Evolutionary conservation across 2,888 invertebrate species (phyloP).

Genomic region (Macrophya alboannulata): DNA sequence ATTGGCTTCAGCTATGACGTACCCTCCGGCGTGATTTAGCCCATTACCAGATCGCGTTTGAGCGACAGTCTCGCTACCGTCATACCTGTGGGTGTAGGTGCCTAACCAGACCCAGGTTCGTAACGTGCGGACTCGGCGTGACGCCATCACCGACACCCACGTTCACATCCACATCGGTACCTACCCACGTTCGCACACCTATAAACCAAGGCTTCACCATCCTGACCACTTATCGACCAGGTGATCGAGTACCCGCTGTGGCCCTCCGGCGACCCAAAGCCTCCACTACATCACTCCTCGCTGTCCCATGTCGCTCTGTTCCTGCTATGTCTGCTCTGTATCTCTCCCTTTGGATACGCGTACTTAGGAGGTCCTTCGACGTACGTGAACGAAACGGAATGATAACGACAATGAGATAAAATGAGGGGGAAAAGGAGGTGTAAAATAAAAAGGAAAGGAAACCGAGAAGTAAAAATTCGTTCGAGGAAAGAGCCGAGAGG

Average conservation of each 20-base stretch:
- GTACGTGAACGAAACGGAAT: background rate
- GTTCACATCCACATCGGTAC: background rate
- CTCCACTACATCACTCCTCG: conserved; percentile 70
- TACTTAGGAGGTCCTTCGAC: background rate
- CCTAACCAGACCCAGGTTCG: conserved; percentile 31
- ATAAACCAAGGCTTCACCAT: conserved; percentile 43
- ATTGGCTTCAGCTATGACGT: background rate
- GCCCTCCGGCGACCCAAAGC: conserved; percentile 65
- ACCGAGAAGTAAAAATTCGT: too few relatives aligned
- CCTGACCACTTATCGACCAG: conserved; percentile 70
- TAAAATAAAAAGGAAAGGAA: background rate
- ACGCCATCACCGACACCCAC: conserved; percentile 32
- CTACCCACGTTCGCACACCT: background rate
- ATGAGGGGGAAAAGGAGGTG: background rate
- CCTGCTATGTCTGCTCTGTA: conserved; percentile 37
- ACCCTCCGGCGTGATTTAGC: conserved; percentile 49
- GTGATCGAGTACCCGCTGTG: conserved; percentile 73
- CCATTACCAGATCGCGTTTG: conserved; percentile 74
- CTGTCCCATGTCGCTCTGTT: conserved; percentile 68
- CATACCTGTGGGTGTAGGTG: background rate
- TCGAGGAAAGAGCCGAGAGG: background rate
- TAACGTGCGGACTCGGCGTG: background rate
- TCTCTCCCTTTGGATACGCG: background rate
- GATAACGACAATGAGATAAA: background rate
- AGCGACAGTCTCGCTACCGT: conserved; percentile 65